Percentiles rank a stretch among this genome's conserved stretches.
These are phyloP conservation scores for Penaeus vannamei DNA, from an alignment of 1,140 invertebrate genomes.

Conservation along the genomic window DNA sequence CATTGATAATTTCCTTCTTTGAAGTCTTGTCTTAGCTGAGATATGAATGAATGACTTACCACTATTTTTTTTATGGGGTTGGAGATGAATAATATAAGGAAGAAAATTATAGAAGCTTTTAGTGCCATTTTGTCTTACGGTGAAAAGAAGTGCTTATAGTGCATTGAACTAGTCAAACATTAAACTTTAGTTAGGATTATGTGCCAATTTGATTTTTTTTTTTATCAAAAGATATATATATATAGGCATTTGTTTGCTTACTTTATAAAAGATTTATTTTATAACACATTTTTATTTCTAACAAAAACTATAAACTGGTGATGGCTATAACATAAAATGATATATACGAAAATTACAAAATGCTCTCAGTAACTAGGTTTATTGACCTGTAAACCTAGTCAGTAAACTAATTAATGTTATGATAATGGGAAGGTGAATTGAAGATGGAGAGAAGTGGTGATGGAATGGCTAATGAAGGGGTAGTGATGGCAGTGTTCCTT, in stretches of 20 bases:
- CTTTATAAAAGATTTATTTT: too few relatives aligned
- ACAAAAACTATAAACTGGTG: not conserved
- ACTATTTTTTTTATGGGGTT: constrained; percentile 1
- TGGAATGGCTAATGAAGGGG: not conserved
- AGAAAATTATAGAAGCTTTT: constrained; percentile 20
- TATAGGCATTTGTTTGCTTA: not conserved
- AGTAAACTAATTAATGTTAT: too few relatives aligned
- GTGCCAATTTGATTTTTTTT: constrained; percentile 46
- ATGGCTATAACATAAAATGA: not conserved
- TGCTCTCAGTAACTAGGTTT: too few relatives aligned
- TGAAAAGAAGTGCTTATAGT: constrained; percentile 43
- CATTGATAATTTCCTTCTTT: constrained; percentile 19
- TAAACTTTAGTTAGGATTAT: constrained; percentile 39
- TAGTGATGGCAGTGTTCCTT: constrained; percentile 62
- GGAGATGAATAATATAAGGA: not conserved
- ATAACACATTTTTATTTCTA: too few relatives aligned
- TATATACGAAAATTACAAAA: too few relatives aligned
- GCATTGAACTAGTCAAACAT: constrained; percentile 37
- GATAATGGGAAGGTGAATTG: constrained; percentile 6
- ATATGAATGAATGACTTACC: not conserved
- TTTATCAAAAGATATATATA: constrained; percentile 5
- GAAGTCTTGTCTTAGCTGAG: constrained; percentile 18
- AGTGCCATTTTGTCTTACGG: constrained; percentile 37
- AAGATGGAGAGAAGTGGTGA: not conserved
- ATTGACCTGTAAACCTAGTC: too few relatives aligned